These are phyloP conservation scores for Formicarius rufipectus DNA, from an alignment of 2,113 vertebrate genomes.

Conservation along the genomic window DNA sequence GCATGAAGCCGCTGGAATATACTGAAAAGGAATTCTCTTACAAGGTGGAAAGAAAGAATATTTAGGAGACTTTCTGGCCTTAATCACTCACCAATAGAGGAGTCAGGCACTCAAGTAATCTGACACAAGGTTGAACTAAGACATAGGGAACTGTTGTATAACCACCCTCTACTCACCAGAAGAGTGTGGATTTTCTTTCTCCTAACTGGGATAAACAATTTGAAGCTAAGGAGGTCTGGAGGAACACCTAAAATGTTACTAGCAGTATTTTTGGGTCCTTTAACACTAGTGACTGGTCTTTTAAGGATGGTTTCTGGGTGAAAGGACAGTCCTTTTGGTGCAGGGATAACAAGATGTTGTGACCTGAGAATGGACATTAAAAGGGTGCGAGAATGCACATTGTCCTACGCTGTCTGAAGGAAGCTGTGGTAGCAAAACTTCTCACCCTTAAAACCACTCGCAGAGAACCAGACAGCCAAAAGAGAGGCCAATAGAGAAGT, in stretches of 20 bases:
- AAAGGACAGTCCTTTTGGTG: not conserved
- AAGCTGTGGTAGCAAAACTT: not conserved
- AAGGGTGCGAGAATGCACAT: not conserved
- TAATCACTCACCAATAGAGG: not conserved
- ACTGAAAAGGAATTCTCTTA: not conserved
- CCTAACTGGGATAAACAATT: not conserved
- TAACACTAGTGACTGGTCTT: not conserved
- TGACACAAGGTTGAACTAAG: not conserved
- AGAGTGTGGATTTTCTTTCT: not conserved
- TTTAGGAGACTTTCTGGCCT: not conserved
- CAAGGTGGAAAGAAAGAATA: not conserved
- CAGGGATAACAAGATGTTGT: not conserved
- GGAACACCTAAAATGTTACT: not conserved
- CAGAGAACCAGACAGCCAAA: not conserved
- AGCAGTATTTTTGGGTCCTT: not conserved
- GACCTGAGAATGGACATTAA: not conserved
- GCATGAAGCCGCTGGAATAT: not conserved
- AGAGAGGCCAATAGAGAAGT: constrained; percentile 11
- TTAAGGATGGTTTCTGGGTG: not conserved
- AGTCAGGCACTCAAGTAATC: not conserved
- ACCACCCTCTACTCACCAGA: not conserved
- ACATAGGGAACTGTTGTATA: not conserved
- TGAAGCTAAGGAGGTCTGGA: not conserved
- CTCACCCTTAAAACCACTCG: not conserved
- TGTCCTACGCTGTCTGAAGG: not conserved